Conservation (phyloP, 1,140 invertebrate genomes). For the Holcopasites calliopsidis region DNA sequence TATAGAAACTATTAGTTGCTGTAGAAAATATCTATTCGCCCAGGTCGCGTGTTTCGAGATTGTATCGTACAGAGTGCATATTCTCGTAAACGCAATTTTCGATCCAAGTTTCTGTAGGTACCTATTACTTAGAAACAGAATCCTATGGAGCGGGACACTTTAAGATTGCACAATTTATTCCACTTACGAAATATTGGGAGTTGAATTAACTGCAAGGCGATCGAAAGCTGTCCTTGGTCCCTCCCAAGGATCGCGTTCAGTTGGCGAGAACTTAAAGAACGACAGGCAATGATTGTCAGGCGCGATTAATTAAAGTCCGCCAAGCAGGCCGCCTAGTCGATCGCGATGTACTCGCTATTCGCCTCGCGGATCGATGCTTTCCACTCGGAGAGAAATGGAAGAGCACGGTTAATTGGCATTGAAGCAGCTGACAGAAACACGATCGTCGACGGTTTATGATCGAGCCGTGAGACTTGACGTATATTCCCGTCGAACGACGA, state of each 20-base stretch:
- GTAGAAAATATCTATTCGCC: background rate
- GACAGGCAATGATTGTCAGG: slow-evolving; percentile 43
- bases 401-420: slow-evolving; percentile 55
- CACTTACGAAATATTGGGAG: background rate
- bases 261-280: slow-evolving; percentile 22
- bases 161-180: too few species aligned
- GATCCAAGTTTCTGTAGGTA: too few species aligned
- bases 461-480: slow-evolving; percentile 31
- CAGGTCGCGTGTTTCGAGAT: too few species aligned
- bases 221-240: background rate
- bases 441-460: slow-evolving; percentile 41
- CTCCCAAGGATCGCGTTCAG: too few species aligned
- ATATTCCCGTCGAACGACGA: background rate
- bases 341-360: slow-evolving; percentile 9
- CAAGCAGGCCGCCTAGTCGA: slow-evolving; percentile 1
- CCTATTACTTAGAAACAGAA: too few species aligned
- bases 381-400: slow-evolving; percentile 45
- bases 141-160: too few species aligned
- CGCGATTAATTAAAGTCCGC: slow-evolving; percentile 50
- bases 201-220: background rate
- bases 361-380: slow-evolving; percentile 46
- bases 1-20: background rate
- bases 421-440: slow-evolving; percentile 57
- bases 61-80: too few species aligned
- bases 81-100: too few species aligned